phyloP scores from a whole-genome alignment of 1,140 invertebrate genomes.

The Elymnias hypermnestra region DNA sequence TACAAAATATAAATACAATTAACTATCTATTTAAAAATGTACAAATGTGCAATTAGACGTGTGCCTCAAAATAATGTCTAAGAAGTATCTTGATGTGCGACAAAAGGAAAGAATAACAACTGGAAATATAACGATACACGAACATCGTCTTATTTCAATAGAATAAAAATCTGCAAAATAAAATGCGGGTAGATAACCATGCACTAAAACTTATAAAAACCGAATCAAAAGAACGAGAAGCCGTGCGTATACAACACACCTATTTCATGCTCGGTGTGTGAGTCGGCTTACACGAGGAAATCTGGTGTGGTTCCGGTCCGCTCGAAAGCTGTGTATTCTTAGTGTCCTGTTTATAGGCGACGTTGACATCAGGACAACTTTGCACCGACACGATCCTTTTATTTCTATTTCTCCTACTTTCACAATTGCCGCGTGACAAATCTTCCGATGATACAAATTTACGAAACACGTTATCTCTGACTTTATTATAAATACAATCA shows the following conservation, averaged over 20 bases:
- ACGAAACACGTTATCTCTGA: conserved; percentile 22
- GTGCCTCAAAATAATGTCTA: not conserved
- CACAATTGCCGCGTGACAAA: conserved; percentile 11
- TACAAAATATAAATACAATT: too few relatives aligned
- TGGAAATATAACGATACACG: conserved; percentile 1
- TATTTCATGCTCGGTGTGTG: conserved; percentile 62
- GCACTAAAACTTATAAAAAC: conserved; percentile 12
- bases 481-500: conserved; percentile 21
- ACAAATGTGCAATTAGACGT: not conserved
- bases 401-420: not conserved
- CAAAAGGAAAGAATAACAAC: not conserved
- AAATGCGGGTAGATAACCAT: not conserved
- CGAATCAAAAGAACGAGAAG: conserved; percentile 16
- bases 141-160: not conserved
- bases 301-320: conserved; percentile 68
- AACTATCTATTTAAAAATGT: too few relatives aligned
- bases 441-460: conserved; percentile 33
- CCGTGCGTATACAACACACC: conserved; percentile 49
- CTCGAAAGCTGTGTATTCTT: not conserved
- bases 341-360: not conserved
- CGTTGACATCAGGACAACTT: conserved; percentile 54
- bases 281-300: conserved; percentile 49
- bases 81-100: not conserved
- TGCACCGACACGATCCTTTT: conserved; percentile 27
- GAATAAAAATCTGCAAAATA: not conserved